These are phyloP conservation scores for Tupaia chinensis DNA, from an alignment of 2,113 vertebrate species.

Conservation along the genomic window DNA sequence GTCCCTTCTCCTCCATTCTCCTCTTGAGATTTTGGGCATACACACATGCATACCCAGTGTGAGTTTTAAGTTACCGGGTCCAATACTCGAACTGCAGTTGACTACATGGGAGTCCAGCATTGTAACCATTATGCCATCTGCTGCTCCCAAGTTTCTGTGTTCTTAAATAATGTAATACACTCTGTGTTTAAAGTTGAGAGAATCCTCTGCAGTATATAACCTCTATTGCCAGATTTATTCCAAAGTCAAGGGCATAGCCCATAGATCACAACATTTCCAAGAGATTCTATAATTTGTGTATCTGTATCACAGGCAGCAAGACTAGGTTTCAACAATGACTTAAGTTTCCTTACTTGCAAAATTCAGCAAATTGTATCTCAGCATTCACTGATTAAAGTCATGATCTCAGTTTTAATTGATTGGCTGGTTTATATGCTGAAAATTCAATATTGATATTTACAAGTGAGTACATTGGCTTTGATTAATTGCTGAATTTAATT, in stretches of 20 bases:
- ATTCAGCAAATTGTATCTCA: constrained; percentile 62
- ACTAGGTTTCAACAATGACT: constrained; percentile 55
- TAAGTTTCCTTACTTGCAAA: constrained; percentile 64
- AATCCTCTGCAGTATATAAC: not conserved
- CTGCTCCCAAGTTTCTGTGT: not conserved
- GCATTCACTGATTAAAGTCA: constrained; percentile 67
- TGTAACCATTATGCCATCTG: no score
- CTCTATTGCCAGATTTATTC: not conserved
- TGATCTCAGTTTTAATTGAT: constrained; percentile 69
- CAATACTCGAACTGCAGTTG: no score
- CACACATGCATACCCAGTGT: no score
- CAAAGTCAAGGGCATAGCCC: not conserved
- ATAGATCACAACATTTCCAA: not conserved
- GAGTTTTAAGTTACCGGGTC: no score
- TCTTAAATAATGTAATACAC: not conserved
- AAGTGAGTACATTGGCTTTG: constrained; percentile 64
- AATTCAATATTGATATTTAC: constrained; percentile 75
- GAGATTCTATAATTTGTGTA: constrained; percentile 38
- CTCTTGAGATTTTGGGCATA: no score
- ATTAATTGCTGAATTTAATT: constrained; percentile 82
- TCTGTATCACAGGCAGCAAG: constrained; percentile 52
- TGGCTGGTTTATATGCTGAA: constrained; percentile 58
- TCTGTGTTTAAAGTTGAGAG: not conserved
- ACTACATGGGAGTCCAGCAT: no score
- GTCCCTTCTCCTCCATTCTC: no score